Base-by-base conservation (phyloP, 2,797 vertebrate genomes). In the Anguilla megastoma region DNA sequence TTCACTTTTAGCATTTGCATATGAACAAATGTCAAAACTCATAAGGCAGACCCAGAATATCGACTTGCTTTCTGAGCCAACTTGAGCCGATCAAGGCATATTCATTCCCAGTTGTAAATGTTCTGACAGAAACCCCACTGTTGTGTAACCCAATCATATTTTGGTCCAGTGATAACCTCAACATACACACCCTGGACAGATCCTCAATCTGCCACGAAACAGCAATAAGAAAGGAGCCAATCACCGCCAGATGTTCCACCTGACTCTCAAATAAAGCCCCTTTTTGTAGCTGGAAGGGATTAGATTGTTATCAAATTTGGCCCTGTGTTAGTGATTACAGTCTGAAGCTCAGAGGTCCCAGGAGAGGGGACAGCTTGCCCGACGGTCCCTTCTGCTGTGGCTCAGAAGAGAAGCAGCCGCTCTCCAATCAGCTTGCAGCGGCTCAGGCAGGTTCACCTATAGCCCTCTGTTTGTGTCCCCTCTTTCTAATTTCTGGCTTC, bases 281-380 rank as follows among this genome's bases (percentile, higher is more conserved):
- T 80, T 74, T 45, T 54, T 88, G 87, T 85, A 88, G 87, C 88
- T 54, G 60, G 86, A 82, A 58, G 82, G 84, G 87, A 89, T 86
- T 89, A 87, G 89, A 89, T 89, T 84, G 89, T 91, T 89, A 89
- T 91, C 89, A 82, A 91, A 86, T 87, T 52, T 18, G 69, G 60
- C 87, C 87, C 63, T 87, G 45, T 90, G 89, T 87, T 86, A 87
- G 88, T 88, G 89, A 92, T 92, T 90, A 86, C 86, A 90, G 86
- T 89, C 86, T 88, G 88, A 45, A 87, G 82, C 89, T 89, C 89
- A 85, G 87, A 86, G 88, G 86, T 90, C 86, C 86, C 87, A 89
- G 89, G 50, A 84, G 52, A 84, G 48, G 33, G 3, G 12, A 58
- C 14, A n/a, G n/a, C 9, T 33, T 16, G 83, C 54, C 50, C 52